Evolutionary conservation across 2,113 vertebrate species (phyloP).

Genomic region (Protobothrops flavoviridis): DNA sequence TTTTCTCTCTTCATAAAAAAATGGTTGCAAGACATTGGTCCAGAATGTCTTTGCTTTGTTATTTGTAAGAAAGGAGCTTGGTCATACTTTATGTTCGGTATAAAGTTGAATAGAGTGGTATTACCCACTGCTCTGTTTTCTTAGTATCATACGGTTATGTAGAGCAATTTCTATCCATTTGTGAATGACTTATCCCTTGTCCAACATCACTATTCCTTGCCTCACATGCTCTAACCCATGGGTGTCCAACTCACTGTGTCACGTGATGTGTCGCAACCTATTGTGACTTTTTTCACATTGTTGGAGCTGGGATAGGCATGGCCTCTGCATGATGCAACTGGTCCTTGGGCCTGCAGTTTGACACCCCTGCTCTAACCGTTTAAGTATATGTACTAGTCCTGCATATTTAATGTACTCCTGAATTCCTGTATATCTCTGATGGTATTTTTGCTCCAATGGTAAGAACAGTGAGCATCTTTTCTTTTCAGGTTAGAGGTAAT

Average conservation of each 20-base stretch:
- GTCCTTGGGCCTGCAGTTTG: no score
- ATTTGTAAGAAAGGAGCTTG: not conserved
- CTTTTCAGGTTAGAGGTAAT: constrained; percentile 9
- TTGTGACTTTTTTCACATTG: no score
- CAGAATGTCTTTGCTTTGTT: not conserved
- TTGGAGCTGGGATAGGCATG: no score
- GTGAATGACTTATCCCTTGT: not conserved
- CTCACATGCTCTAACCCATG: not conserved
- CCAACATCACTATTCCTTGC: not conserved
- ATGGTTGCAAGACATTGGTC: not conserved
- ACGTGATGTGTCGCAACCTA: no score
- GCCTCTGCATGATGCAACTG: no score
- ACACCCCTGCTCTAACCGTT: not conserved
- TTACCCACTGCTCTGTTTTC: not conserved
- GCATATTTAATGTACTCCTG: not conserved
- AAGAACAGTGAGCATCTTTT: not conserved
- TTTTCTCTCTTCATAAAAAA: not conserved
- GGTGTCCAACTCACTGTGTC: no score
- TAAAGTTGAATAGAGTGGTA: not conserved
- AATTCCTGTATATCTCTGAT: not conserved
- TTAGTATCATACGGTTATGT: not conserved
- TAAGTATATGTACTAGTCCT: not conserved
- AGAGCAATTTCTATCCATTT: not conserved
- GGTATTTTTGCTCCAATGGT: not conserved
- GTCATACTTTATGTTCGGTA: not conserved